Evolutionary conservation across 1,140 invertebrate genomes (phyloP), one percentile per base, ranked within the genome.

Genomic region (Charaxes varanes): DNA sequence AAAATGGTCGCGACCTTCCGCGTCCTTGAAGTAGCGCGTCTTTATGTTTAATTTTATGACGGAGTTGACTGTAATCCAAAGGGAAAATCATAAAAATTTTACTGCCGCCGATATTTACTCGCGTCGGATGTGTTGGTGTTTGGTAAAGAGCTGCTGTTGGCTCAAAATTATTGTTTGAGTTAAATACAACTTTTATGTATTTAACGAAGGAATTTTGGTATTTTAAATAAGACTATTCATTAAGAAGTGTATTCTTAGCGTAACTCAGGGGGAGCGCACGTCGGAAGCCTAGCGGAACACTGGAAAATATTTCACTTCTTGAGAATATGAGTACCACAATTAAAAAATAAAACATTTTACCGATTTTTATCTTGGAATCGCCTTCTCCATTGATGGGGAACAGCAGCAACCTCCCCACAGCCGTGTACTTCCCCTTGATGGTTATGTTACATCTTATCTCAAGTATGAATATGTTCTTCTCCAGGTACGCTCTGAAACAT

Each of bases 341-440:
- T n/a, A n/a, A n/a, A 21, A 10, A 34, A 12, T 17, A 30, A 33
- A 16, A 33, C 13, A n/a, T 22, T 16, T 53, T 62, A 83, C 79
- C 67, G 34, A 83, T 80, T 76, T 79, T 83, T 19, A 83, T 80
- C 53, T 80, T 83, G 3, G 68, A 72, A 32, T 83, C 79, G 2
- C 79, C 79, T 46, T 80, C 76, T 1, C 79, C 79, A 26, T 83
- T 83, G 33, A 83, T 83, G n/a, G 79, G 79, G 37, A 83, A 83
- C 5, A 83, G 43, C 11, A 83, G 48, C 3, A 83, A 38, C 38
- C 79, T 61, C 4, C 79, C 79, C 11, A 78, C 72, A 4, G 79
- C 79, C 6, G 74, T 83, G 38, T 83, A 83, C 54, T 83, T 83
- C 6, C 79, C 79, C 58, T 78, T 83, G 32, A 83, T 80, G 5